A percentile compares a stretch with the other conserved stretches of the same genome.
phyloP scores from a whole-genome alignment of 2,888 invertebrate species.

The Andrena camellia region DNA sequence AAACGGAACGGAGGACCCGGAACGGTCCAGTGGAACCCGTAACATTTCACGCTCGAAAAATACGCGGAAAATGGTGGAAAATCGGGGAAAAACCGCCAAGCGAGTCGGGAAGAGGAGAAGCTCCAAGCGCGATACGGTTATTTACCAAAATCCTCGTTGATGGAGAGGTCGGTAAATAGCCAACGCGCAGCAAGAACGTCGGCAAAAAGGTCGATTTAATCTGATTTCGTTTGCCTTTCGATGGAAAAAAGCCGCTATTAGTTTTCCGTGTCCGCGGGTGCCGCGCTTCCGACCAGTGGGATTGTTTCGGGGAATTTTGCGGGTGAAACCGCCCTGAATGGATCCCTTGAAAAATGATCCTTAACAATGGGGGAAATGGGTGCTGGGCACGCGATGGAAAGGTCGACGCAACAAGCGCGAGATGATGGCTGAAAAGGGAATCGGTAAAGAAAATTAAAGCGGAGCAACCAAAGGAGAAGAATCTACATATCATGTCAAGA shows the following conservation, averaged over 20 bases:
- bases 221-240: conserved; percentile 52
- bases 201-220: conserved; percentile 55
- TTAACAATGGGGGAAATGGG: background rate
- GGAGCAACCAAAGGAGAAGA: background rate
- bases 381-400: background rate
- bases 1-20: background rate
- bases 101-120: conserved; percentile 7
- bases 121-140: conserved; percentile 32
- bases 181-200: conserved; percentile 31
- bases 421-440: background rate
- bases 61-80: conserved; percentile 23
- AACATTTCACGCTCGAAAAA: conserved; percentile 11
- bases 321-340: background rate
- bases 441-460: background rate
- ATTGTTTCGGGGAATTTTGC: conserved; percentile 37
- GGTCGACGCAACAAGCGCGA: background rate
- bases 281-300: background rate
- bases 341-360: background rate
- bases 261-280: conserved; percentile 49
- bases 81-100: conserved; percentile 16
- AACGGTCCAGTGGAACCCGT: background rate
- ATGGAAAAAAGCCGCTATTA: conserved; percentile 53
- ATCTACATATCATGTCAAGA: background rate
- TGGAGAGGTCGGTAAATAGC: conserved; percentile 59
- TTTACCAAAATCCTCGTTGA: conserved; percentile 56